A percentile compares a stretch with the other conserved stretches of the same genome.
phyloP scores from a whole-genome alignment of 2,888 invertebrate genomes.

The Bugula neritina region DNA sequence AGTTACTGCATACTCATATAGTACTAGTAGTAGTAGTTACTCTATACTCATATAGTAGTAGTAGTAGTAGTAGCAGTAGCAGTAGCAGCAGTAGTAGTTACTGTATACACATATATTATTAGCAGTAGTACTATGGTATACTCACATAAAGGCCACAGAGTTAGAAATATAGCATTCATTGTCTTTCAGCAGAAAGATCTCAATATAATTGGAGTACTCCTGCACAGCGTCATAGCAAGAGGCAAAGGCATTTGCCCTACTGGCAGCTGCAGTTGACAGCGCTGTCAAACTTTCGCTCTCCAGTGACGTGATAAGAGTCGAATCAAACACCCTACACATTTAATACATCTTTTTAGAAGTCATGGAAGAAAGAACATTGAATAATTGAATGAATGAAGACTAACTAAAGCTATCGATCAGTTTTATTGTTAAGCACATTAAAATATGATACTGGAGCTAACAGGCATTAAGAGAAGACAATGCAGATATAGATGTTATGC shows the following conservation, averaged over 20 bases:
- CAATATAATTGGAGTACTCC: background rate
- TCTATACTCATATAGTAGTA: conserved; percentile 32
- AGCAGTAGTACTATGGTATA: too few relatives aligned
- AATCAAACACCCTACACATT: background rate
- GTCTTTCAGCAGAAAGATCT: background rate
- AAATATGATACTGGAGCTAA: too few relatives aligned
- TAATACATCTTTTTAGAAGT: too few relatives aligned
- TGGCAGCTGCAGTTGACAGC: background rate
- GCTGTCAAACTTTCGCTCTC: background rate
- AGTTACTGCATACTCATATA: too few relatives aligned
- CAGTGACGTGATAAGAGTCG: background rate
- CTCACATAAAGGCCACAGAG: background rate
- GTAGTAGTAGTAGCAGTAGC: conserved; percentile 31
- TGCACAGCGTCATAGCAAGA: background rate
- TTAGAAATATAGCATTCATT: background rate
- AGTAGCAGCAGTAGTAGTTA: conserved; percentile 27
- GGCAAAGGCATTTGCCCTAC: background rate
- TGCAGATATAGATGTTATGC: too few relatives aligned
- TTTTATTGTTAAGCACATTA: too few relatives aligned
- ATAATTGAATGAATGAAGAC: too few relatives aligned
- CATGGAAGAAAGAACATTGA: too few relatives aligned
- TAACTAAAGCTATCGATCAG: too few relatives aligned
- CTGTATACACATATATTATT: background rate
- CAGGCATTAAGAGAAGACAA: too few relatives aligned
- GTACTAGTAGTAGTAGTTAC: conserved; percentile 32